Base-by-base conservation (phyloP, 2,113 vertebrate genomes). In the Serinus canaria region DNA sequence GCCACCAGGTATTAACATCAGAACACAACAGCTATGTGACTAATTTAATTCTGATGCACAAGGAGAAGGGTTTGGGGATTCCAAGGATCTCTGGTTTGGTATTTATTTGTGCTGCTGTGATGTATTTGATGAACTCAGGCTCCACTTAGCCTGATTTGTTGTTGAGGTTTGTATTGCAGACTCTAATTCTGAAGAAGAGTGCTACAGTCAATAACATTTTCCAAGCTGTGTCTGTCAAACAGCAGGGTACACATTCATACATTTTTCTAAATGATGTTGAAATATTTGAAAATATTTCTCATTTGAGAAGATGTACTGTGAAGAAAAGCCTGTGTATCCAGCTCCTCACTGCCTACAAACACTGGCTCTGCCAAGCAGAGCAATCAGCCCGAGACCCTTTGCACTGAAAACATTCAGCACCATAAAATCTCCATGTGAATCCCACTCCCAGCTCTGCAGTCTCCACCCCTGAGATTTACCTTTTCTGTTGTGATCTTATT, bases 241-340 rank as follows among this genome's bases (percentile, higher is more conserved):
- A 73, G 33, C 15, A 59, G 28, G 7, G 60, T 35, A 43, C 67
- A n/a, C 2, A 4, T 28, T 41, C 53, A 56, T 4, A 41, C 1
- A 20, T 22, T 75, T 75, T 64, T 56, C 37, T 31, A 49, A 59
- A 46, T 15, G 0, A 37, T 30, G 46, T 10, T 60, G 1, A 68
- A 81, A 59, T 18, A 39, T 64, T 59, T 43, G 43, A 68, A 47
- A 68, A 68, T 1, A 39, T 20, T 69, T 72, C 35, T 33, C 23
- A 35, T 72, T 70, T 63, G 1, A 22, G 43, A 41, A 63, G 37
- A 21, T 3, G 10, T 1, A 37, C 1, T 41, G 33, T 31, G 30
- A 67, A 73, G 35, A 15, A 72, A 73, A 63, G 4, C 10, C 25
- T 2, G 0, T 2, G 2, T 8, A 7, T 3, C 9, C 33, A 21